Evolutionary conservation across 2,888 invertebrate species (phyloP), one percentile per base, ranked within the genome.

Genomic region (Nudaria mundana): DNA sequence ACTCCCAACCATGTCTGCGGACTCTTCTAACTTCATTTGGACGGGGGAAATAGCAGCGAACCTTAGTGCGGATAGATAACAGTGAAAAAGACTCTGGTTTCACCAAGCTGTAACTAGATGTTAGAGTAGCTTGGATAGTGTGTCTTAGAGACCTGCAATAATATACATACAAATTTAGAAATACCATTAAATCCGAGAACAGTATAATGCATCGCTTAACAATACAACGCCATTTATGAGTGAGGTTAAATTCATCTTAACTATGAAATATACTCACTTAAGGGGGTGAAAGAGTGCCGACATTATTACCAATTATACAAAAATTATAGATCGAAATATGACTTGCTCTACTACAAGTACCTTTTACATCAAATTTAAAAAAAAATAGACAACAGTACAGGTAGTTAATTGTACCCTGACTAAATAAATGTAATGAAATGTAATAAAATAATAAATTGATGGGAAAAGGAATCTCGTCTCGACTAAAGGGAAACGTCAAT

Each of bases 21-120:
- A 95, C 90, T 57, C 95, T 90, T 61, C 90, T 92, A 0, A 91
- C 90, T 83, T 96, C 95, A 35, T 90, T 93, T 0, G 96, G 93
- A 29, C 93, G 89, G 0, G 95, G 94, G 61, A 95, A 96, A 62
- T 94, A 91, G 60, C 91, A 90, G 30, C 94, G 89, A 0, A 94
- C 89, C 56, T 90, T 88, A 1, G 76, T 87, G 58, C 88, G 73
- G 23, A 87, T 66, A 4, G 78, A 66, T 5, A 75, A 68, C 10
- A 87, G 34, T 10, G 72, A 71, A 48, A 71, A 71, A 34, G 49
- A 59, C 38, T 85, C 81, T 13, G 83, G 74, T 32, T 70, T 67
- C 0, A 80, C 80, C 41, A 87, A 62, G 50, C 47, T 67, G 18
- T 61, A 61, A 28, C 28, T 61, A 6, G 69, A 45, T 7, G 66